Conservation (phyloP, 2,797 vertebrate species). For the Propithecus perrieri region DNA sequence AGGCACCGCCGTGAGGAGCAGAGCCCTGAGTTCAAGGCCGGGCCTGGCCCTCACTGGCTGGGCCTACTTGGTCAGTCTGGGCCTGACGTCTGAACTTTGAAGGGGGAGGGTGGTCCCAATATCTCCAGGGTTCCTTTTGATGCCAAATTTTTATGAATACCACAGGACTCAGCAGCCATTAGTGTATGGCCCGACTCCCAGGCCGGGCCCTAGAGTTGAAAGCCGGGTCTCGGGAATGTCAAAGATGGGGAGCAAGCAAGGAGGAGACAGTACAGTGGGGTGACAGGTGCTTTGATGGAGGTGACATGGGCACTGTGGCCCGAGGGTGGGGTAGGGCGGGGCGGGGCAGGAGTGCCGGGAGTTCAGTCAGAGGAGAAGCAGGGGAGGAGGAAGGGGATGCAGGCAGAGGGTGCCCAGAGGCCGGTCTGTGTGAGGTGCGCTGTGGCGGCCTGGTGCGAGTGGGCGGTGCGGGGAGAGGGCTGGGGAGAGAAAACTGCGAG, state of each 20-base stretch:
- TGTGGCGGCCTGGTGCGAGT: background rate
- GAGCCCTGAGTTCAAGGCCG: background rate
- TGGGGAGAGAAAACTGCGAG: background rate
- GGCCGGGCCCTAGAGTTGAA: background rate
- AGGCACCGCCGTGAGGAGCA: background rate
- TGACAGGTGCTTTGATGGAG: background rate
- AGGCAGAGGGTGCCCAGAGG: background rate
- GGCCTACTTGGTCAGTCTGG: background rate
- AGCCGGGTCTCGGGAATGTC: background rate
- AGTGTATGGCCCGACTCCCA: background rate
- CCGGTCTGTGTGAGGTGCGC: background rate
- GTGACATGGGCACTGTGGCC: background rate
- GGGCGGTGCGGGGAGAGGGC: background rate
- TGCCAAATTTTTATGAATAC: background rate
- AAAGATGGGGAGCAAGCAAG: background rate
- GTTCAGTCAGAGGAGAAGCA: background rate
- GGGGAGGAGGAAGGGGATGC: background rate
- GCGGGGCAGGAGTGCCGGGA: fast-evolving
- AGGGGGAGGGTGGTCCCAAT: background rate
- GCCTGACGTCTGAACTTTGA: background rate
- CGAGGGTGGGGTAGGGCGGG: background rate
- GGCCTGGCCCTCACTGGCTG: background rate
- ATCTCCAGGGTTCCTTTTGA: background rate
- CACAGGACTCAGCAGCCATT: background rate
- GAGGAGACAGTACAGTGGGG: background rate